A percentile compares a stretch with the other conserved stretches of the same genome.
phyloP scores from a whole-genome alignment of 2,888 invertebrate genomes.

The Epistrophe eligans region DNA sequence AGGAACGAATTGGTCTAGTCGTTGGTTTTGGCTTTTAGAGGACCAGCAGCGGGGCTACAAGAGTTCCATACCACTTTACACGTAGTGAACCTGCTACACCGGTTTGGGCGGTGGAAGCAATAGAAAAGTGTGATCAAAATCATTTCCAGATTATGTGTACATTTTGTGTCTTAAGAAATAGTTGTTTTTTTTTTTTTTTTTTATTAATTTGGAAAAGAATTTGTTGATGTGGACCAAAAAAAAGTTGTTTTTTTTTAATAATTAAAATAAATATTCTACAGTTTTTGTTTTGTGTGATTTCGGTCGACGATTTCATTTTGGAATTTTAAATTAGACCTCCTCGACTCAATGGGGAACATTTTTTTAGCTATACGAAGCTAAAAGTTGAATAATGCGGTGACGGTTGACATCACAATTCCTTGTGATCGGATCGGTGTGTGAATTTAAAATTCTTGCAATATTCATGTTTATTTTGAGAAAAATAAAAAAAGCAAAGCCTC shows the following conservation, averaged over 20 bases:
- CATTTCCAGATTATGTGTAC: conserved; percentile 62
- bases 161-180: conserved; percentile 41
- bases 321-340: conserved; percentile 39
- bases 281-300: background rate
- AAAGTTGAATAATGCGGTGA: conserved; percentile 16
- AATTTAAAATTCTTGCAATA: conserved; percentile 19
- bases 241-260: background rate
- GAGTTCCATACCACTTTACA: conserved; percentile 68
- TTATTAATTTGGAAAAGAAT: conserved; percentile 2
- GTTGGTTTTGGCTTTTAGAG: conserved; percentile 52
- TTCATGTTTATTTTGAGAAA: conserved; percentile 21
- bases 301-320: conserved; percentile 45
- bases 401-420: conserved; percentile 44
- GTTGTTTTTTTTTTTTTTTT: background rate
- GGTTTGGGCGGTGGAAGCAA: conserved; percentile 80
- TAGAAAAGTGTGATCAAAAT: conserved; percentile 73
- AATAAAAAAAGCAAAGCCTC: background rate
- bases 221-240: background rate
- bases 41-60: conserved; percentile 53
- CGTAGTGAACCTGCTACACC: conserved; percentile 81
- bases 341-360: conserved; percentile 6
- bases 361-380: conserved; percentile 12
- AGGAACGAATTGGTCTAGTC: conserved; percentile 46
- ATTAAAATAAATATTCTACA: conserved; percentile 10
- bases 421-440: conserved; percentile 16